These are phyloP conservation scores for Bombus sibiricus DNA, from an alignment of 1,140 invertebrate species.

Conservation along the genomic window DNA sequence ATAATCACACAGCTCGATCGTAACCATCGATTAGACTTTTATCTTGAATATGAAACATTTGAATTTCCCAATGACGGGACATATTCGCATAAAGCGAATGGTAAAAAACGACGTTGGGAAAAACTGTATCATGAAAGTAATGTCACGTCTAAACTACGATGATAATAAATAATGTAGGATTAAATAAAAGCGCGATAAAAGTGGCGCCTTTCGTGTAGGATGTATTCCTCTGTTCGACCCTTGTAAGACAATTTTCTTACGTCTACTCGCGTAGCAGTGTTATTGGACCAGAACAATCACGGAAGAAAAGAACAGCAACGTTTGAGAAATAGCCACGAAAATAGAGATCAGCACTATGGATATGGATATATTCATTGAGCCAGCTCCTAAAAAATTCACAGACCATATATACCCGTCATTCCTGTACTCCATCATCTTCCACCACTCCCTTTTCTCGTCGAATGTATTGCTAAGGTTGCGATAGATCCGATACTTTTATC, in stretches of 20 bases:
- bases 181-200: too few relatives aligned
- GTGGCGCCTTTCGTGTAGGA: background rate
- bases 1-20: background rate
- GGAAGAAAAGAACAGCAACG: conserved; percentile 9
- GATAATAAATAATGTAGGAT: too few relatives aligned
- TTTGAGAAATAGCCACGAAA: background rate
- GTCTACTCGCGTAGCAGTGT: too few relatives aligned
- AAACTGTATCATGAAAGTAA: background rate
- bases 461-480: background rate
- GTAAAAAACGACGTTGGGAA: background rate
- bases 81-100: background rate
- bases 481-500: conserved; percentile 23
- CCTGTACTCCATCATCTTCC: conserved; percentile 21
- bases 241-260: too few relatives aligned
- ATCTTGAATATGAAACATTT: background rate
- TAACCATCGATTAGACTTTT: background rate
- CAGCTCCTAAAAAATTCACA: conserved; percentile 48
- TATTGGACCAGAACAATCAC: too few relatives aligned
- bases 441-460: background rate
- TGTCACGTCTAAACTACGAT: background rate
- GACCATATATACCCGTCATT: background rate
- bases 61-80: background rate
- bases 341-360: conserved; percentile 26
- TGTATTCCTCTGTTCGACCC: too few relatives aligned
- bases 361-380: conserved; percentile 23